phyloP scores from a whole-genome alignment of 1,140 invertebrate genomes.

The Platorchestia sp. region DNA sequence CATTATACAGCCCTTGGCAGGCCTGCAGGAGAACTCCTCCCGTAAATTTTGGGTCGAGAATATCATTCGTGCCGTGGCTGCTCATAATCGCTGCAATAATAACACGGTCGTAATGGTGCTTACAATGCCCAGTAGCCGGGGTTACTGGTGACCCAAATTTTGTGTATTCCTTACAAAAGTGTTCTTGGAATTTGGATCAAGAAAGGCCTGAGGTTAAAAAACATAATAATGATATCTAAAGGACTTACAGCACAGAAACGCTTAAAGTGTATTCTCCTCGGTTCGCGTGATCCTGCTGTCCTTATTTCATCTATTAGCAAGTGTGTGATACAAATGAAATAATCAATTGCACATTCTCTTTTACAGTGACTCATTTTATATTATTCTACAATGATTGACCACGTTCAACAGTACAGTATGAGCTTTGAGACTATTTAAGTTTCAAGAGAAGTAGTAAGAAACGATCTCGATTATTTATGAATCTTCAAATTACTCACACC shows the following conservation, averaged over 20 bases:
- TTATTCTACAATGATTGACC: neutral
- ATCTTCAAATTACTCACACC: neutral
- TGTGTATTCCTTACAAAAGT: neutral
- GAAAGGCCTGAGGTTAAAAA: neutral
- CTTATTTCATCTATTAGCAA: neutral
- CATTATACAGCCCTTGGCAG: neutral
- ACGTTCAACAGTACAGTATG: neutral
- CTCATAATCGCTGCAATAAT: neutral
- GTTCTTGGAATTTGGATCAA: neutral
- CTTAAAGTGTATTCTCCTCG: no score
- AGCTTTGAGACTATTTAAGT: neutral
- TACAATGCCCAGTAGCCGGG: neutral
- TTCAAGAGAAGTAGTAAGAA: neutral
- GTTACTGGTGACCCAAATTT: neutral
- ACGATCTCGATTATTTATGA: neutral
- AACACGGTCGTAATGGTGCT: neutral
- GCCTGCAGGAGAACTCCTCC: neutral
- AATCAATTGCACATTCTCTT: neutral
- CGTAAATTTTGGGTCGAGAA: neutral
- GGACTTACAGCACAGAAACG: neutral
- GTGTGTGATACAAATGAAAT: neutral
- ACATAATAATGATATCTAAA: neutral
- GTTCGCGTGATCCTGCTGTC: neutral
- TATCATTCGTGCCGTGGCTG: neutral
- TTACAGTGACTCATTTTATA: neutral